Evolutionary conservation across 2,797 vertebrate species (phyloP).

Genomic region (Cirrhinus mrigala): DNA sequence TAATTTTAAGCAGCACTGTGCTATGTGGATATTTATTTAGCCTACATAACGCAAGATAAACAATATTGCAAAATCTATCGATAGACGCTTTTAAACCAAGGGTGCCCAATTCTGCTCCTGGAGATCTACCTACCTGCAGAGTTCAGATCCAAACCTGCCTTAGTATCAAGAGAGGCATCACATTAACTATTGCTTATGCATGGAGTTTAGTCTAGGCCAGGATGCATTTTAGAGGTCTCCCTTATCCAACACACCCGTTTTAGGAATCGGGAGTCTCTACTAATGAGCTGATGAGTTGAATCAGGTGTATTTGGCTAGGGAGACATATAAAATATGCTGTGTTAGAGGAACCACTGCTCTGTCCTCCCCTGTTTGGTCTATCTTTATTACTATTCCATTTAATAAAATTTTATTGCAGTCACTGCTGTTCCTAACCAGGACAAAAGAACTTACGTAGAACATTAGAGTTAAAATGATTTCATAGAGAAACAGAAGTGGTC

Average conservation of each 20-base stretch:
- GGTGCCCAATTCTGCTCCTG: neutral
- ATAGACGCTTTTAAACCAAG: neutral
- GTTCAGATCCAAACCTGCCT: neutral
- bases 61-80: neutral
- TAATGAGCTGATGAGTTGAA: neutral
- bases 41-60: neutral
- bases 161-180: neutral
- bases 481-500: constrained; percentile 29
- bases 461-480: constrained; percentile 13
- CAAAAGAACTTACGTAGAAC: constrained; percentile 5
- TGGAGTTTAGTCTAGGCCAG: neutral
- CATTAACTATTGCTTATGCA: neutral
- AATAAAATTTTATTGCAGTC: constrained; percentile 12
- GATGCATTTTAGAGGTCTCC: neutral
- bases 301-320: neutral
- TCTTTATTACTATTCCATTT: neutral
- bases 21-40: no score
- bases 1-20: no score
- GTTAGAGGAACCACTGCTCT: neutral
- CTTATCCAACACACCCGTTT: neutral
- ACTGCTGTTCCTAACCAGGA: neutral
- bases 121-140: no score
- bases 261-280: neutral
- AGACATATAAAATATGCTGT: neutral
- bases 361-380: neutral